Evolutionary conservation across 2,797 vertebrate species (phyloP).

Genomic region (Anguilla marmorata): DNA sequence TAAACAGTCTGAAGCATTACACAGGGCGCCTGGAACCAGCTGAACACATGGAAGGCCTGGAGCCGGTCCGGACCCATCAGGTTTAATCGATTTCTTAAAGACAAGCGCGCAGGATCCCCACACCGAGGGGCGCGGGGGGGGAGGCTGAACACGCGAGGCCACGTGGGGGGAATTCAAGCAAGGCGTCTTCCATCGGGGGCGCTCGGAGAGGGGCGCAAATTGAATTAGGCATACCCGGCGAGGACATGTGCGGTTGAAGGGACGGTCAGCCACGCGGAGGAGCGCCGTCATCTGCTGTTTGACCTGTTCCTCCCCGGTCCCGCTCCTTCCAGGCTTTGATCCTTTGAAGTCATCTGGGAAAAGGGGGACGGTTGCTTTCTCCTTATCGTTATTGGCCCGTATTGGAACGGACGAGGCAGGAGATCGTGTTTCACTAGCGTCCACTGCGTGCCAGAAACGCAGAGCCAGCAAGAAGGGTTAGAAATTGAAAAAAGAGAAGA

Average conservation of each 20-base stretch:
- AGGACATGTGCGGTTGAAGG: slow-evolving; percentile 5
- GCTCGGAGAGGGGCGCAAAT: background rate
- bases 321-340: slow-evolving; percentile 46
- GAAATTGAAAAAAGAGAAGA: slow-evolving; percentile 14
- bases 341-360: slow-evolving; percentile 51
- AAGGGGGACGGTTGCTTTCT: slow-evolving; percentile 26
- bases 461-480: background rate
- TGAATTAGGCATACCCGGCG: background rate
- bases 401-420: background rate
- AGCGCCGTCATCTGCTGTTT: slow-evolving; percentile 1
- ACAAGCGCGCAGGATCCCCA: background rate
- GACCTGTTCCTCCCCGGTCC: background rate
- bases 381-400: slow-evolving; percentile 23
- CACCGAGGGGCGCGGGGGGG: background rate
- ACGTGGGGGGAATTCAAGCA: background rate
- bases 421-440: slow-evolving; percentile 25
- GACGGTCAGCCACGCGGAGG: background rate
- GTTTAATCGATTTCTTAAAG: background rate
- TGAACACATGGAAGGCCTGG: background rate
- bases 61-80: background rate
- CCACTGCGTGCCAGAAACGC: background rate
- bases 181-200: background rate
- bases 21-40: background rate
- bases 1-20: background rate
- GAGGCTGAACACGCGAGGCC: background rate